These are phyloP conservation scores for Pelvicachromis taeniatus DNA, from an alignment of 2,113 vertebrate species.

Conservation along the genomic window DNA sequence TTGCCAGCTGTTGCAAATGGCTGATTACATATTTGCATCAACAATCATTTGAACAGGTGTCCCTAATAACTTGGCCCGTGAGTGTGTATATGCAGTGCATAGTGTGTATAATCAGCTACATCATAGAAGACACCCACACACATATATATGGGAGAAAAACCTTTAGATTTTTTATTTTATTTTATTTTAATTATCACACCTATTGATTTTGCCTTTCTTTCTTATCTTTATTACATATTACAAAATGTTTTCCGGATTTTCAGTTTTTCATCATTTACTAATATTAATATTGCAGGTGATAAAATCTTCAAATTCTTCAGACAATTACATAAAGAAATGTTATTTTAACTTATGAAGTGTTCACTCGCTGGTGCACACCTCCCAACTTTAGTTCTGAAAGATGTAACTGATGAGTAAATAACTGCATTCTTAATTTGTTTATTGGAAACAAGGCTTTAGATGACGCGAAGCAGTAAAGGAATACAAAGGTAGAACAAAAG, in stretches of 20 bases:
- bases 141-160: background rate
- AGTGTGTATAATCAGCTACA: background rate
- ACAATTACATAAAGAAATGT: background rate
- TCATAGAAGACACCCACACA: background rate
- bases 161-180: background rate
- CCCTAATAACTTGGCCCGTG: background rate
- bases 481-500: background rate
- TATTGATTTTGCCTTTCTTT: background rate
- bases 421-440: background rate
- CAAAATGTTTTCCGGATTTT: background rate
- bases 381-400: background rate
- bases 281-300: background rate
- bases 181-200: accelerated
- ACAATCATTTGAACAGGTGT: background rate
- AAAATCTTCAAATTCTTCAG: background rate
- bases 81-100: background rate
- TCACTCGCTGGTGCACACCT: background rate
- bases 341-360: background rate
- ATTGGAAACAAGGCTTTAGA: background rate
- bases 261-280: background rate
- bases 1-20: background rate
- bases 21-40: background rate
- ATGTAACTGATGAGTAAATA: background rate
- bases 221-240: background rate
- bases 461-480: background rate